Percentiles rank a stretch among this genome's conserved stretches.
Conservation (phyloP, 2,888 invertebrate species). For the Watsonalla binaria region DNA sequence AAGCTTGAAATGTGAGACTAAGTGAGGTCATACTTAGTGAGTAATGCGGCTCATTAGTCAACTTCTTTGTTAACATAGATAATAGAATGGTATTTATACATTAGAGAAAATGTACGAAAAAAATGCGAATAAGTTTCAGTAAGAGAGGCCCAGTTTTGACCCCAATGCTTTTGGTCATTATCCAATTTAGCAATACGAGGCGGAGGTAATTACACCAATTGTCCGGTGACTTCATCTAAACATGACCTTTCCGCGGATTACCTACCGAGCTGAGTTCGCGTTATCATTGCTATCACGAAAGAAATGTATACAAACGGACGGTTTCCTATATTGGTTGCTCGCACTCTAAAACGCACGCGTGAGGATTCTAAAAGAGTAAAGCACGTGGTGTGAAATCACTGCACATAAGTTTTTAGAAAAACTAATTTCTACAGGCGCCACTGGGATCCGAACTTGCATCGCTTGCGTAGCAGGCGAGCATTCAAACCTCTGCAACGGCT, state of each 20-base stretch:
- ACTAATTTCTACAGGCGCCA: no score
- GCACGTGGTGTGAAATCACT: no score
- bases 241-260: slow-evolving; percentile 70
- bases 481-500: no score
- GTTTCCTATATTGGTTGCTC: no score
- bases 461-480: no score
- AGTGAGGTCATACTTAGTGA: not conserved
- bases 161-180: slow-evolving; percentile 12
- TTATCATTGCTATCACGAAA: slow-evolving; percentile 26
- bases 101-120: no score
- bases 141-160: not conserved
- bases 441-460: no score
- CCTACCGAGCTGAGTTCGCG: slow-evolving; percentile 29
- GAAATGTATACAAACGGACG: no score
- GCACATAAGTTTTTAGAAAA: no score
- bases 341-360: no score
- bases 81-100: no score
- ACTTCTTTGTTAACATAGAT: not conserved
- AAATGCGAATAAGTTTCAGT: not conserved
- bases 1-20: not conserved
- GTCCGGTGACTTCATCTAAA: slow-evolving; percentile 63
- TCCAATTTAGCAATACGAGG: slow-evolving; percentile 25
- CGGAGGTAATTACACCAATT: slow-evolving; percentile 37
- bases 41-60: not conserved
- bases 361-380: no score